Evolutionary conservation across 2,797 vertebrate genomes (phyloP).

Genomic region (Sebastes diploproa): DNA sequence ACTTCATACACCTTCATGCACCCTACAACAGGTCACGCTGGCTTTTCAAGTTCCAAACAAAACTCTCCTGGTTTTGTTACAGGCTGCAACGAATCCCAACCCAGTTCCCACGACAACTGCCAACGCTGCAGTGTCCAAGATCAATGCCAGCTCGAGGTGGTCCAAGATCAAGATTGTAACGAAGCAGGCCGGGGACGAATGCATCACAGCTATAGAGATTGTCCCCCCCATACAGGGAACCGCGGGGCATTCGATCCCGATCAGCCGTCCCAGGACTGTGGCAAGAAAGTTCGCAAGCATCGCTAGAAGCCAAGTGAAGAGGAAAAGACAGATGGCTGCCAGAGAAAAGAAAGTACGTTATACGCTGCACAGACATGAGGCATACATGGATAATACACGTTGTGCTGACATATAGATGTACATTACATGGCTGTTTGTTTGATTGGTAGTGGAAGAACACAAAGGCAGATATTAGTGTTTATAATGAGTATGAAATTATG

Average conservation of each 20-base stretch:
- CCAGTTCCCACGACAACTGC: conserved; percentile 25
- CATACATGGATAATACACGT: background rate
- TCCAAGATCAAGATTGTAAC: conserved; percentile 99
- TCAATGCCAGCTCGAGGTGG: conserved; percentile 88
- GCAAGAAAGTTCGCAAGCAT: conserved; percentile 98
- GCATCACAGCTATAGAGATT: conserved; percentile 96
- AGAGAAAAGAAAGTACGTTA: conserved; percentile 90
- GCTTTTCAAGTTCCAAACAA: background rate
- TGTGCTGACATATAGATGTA: background rate
- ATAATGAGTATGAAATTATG: no score
- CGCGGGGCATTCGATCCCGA: conserved; percentile 86
- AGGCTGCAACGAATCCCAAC: conserved; percentile 49
- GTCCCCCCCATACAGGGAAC: conserved; percentile 88
- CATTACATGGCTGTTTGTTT: background rate
- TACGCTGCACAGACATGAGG: conserved; percentile 28
- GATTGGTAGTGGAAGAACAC: background rate
- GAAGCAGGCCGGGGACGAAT: conserved; percentile 93
- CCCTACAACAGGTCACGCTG: background rate
- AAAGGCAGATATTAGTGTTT: background rate
- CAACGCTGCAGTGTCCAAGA: conserved; percentile 51
- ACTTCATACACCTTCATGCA: background rate
- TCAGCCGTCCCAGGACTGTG: conserved; percentile 88
- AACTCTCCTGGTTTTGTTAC: background rate
- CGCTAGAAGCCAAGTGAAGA: conserved; percentile 95
- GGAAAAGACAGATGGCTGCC: conserved; percentile 97